phyloP scores from a whole-genome alignment of 2,113 vertebrate species.

The Plectropomus leopardus region DNA sequence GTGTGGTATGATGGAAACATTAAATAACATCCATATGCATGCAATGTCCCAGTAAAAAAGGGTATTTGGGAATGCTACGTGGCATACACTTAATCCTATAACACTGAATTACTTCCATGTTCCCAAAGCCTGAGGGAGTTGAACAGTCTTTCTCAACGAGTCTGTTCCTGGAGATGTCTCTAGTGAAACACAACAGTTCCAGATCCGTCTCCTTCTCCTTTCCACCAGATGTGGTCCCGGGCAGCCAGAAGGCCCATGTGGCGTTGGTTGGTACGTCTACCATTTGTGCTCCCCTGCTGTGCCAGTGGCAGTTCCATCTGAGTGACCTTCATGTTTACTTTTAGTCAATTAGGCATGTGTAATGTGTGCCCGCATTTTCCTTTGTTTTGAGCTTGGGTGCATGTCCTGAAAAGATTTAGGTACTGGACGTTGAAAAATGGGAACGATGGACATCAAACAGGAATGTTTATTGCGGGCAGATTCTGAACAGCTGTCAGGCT shows the following conservation, averaged over 20 bases:
- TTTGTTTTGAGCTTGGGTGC: slow-evolving; percentile 1
- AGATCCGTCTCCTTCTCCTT: slow-evolving; percentile 87
- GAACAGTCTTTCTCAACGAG: slow-evolving; percentile 86
- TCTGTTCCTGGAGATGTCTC: slow-evolving; percentile 87
- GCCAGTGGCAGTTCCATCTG: slow-evolving; percentile 30
- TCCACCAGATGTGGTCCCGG: slow-evolving; percentile 87
- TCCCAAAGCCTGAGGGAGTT: slow-evolving; percentile 89
- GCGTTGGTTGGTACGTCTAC: slow-evolving; percentile 87
- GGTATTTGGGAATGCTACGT: neutral
- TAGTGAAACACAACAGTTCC: slow-evolving; percentile 45
- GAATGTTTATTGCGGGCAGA: slow-evolving; percentile 53
- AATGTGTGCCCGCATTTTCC: slow-evolving; percentile 24
- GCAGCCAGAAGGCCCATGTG: slow-evolving; percentile 87
- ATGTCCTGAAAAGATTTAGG: slow-evolving; percentile 15
- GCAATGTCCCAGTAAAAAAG: neutral
- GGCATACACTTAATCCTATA: slow-evolving; percentile 14
- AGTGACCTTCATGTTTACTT: slow-evolving; percentile 35
- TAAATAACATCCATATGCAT: neutral
- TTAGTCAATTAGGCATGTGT: slow-evolving; percentile 15
- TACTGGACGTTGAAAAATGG: slow-evolving; percentile 22
- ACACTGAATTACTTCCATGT: slow-evolving; percentile 40
- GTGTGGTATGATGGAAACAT: slow-evolving; percentile 80
- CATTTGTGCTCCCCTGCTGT: slow-evolving; percentile 25
- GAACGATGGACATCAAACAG: slow-evolving; percentile 42
- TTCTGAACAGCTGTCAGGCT: slow-evolving; percentile 51